Evolutionary conservation across 2,888 invertebrate genomes (phyloP).

Genomic region (Periphyllus acericola): DNA sequence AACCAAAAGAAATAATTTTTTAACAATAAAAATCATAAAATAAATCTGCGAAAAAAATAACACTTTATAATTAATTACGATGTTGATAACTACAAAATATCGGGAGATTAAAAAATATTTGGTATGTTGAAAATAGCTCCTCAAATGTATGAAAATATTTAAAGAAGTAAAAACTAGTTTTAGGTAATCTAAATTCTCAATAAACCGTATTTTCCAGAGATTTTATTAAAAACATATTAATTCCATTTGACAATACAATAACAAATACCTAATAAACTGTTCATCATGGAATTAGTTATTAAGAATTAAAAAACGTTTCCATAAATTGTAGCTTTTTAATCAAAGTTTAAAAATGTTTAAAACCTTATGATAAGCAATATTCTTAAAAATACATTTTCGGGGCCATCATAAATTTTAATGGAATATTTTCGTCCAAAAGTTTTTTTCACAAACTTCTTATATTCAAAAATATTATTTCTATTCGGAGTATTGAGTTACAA

Average conservation of each 20-base stretch:
- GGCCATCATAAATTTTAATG: background rate
- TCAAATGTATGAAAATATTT: too few relatives aligned
- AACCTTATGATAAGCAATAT: background rate
- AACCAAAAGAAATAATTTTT: too few relatives aligned
- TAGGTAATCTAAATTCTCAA: too few relatives aligned
- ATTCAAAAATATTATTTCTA: background rate
- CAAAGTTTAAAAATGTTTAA: background rate
- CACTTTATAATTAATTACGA: too few relatives aligned
- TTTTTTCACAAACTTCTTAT: background rate
- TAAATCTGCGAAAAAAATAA: too few relatives aligned
- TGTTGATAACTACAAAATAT: too few relatives aligned
- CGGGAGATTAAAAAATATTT: too few relatives aligned
- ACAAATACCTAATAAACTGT: background rate
- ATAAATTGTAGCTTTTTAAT: background rate
- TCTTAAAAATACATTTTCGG: background rate
- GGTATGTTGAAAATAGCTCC: too few relatives aligned
- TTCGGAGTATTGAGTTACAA: conserved; percentile 39
- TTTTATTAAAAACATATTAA: background rate
- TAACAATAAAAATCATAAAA: too few relatives aligned
- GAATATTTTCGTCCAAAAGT: too few relatives aligned
- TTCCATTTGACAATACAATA: background rate
- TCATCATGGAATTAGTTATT: background rate
- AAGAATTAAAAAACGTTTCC: background rate
- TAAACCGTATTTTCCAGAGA: too few relatives aligned
- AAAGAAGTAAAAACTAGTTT: too few relatives aligned